Conservation (phyloP, 2,888 invertebrate species). For the Cacoxenus indagator region DNA sequence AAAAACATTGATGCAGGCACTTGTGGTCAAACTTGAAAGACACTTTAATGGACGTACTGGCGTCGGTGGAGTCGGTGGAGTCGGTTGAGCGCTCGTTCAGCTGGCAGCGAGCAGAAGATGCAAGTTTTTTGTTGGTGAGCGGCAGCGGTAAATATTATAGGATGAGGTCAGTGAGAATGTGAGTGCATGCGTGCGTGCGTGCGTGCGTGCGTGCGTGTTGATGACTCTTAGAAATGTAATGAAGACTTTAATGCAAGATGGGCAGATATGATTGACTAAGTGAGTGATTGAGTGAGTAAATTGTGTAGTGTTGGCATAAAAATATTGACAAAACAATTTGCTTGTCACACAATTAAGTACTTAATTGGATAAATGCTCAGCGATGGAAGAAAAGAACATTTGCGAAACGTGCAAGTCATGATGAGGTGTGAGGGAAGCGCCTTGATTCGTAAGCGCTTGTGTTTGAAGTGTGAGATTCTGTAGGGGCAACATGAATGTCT, state of each 20-base stretch:
- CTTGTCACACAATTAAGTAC: constrained; percentile 63
- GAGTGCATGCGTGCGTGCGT: not conserved
- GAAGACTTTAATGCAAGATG: constrained; percentile 19
- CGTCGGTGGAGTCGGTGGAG: not conserved
- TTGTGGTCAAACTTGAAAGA: constrained; percentile 60
- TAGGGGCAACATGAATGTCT: not conserved
- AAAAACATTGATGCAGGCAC: constrained; percentile 34
- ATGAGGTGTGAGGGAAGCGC: not conserved
- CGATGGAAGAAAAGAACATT: not conserved
- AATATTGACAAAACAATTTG: constrained; percentile 63
- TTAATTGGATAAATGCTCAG: constrained; percentile 60
- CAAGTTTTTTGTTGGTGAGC: not conserved
- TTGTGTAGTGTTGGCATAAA: constrained; percentile 52
- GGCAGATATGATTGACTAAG: not conserved
- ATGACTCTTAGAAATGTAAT: constrained; percentile 31
- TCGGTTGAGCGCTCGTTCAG: constrained; percentile 35
- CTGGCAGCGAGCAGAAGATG: constrained; percentile 9
- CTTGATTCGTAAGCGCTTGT: not conserved
- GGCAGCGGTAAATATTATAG: too few relatives aligned
- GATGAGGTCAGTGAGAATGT: constrained; percentile 48
- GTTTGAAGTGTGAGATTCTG: constrained; percentile 4
- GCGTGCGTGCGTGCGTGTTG: constrained; percentile 2
- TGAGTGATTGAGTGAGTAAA: constrained; percentile 10
- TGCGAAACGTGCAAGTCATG: constrained; percentile 11
- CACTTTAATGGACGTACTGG: constrained; percentile 50